A percentile compares a stretch with the other conserved stretches of the same genome.
These are phyloP conservation scores for Nasonia oneida DNA, from an alignment of 2,888 invertebrate species.

Conservation along the genomic window DNA sequence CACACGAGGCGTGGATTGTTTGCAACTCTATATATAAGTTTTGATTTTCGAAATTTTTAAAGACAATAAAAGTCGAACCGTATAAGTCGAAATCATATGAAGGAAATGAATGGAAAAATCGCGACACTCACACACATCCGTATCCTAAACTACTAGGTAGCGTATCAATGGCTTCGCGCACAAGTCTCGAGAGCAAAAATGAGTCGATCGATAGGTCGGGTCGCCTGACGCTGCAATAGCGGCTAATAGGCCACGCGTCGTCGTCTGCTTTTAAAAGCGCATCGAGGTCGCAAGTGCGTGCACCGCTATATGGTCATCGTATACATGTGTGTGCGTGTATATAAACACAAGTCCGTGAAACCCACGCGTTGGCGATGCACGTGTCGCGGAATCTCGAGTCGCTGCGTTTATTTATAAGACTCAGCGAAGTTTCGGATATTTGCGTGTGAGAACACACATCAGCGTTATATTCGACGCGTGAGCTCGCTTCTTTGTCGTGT, in stretches of 20 bases:
- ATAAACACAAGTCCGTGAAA: background rate
- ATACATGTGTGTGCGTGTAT: background rate
- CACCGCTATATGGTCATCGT: background rate
- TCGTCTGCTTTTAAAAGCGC: constrained; percentile 12
- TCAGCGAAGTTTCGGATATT: background rate
- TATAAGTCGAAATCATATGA: too few species aligned
- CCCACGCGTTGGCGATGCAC: background rate
- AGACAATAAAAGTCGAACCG: too few species aligned
- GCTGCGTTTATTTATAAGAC: background rate
- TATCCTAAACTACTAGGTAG: background rate
- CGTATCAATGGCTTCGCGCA: background rate
- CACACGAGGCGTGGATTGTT: background rate
- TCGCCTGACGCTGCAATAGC: background rate
- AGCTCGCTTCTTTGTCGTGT: background rate
- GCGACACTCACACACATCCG: too few species aligned
- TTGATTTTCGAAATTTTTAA: too few species aligned
- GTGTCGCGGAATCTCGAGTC: background rate
- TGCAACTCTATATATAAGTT: background rate
- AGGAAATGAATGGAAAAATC: background rate
- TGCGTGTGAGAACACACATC: too few species aligned
- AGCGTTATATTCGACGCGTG: too few species aligned
- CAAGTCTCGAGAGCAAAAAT: background rate
- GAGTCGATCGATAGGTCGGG: constrained; percentile 40
- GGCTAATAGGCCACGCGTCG: background rate
- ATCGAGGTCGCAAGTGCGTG: background rate